A percentile compares a stretch with the other conserved stretches of the same genome.
Conservation (phyloP, 2,888 invertebrate species). For the Augochlorella aurata region DNA sequence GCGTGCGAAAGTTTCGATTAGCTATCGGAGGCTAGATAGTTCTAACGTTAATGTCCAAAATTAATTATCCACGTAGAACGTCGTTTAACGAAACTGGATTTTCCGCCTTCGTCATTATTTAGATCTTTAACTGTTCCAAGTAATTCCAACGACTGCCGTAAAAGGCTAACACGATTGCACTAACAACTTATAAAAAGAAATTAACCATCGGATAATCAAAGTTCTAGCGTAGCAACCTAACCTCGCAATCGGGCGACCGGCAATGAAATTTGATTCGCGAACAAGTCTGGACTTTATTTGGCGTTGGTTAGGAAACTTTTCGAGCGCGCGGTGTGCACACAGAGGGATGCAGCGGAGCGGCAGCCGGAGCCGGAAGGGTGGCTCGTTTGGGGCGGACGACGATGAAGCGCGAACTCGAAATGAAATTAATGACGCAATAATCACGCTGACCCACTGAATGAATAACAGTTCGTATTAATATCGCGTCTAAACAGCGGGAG, state of each 20-base stretch:
- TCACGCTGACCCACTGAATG: slow-evolving; percentile 64
- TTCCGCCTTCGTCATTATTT: too few species aligned
- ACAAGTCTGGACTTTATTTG: not conserved
- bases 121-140: too few species aligned
- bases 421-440: slow-evolving; percentile 73
- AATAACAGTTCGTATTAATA: slow-evolving; percentile 74
- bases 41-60: too few species aligned
- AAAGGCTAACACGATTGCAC: too few species aligned
- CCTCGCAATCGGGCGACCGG: not conserved
- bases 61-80: too few species aligned
- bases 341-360: not conserved
- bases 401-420: slow-evolving; percentile 50
- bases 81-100: too few species aligned
- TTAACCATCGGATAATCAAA: too few species aligned
- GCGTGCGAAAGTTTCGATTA: too few species aligned
- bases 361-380: not conserved
- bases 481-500: slow-evolving; percentile 63
- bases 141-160: too few species aligned
- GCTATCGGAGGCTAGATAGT: too few species aligned
- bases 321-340: not conserved
- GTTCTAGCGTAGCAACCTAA: not conserved
- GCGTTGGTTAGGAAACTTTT: not conserved
- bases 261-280: not conserved
- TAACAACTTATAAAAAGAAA: too few species aligned
- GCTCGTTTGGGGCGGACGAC: not conserved